Evolutionary conservation across 1,140 invertebrate genomes (phyloP).

Genomic region (Drosophila ambigua): DNA sequence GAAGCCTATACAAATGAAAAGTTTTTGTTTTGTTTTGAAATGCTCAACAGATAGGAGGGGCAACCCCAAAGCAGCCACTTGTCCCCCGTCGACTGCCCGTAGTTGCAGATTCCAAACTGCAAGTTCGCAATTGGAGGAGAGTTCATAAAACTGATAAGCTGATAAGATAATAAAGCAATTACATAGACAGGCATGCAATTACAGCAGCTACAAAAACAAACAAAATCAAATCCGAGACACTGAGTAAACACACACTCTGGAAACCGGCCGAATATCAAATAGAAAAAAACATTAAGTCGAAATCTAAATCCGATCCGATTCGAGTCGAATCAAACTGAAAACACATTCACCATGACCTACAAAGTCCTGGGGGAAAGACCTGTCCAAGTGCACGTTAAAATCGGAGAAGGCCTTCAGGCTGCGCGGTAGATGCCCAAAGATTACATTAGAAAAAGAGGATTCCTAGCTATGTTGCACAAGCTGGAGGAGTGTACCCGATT

Average conservation of each 20-base stretch:
- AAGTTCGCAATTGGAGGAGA: slow-evolving; percentile 29
- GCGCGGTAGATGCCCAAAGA: too few species aligned
- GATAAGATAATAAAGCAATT: slow-evolving; percentile 63
- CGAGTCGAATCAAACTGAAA: neutral
- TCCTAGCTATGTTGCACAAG: too few species aligned
- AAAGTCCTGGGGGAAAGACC: slow-evolving; percentile 32
- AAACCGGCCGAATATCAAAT: slow-evolving; percentile 1
- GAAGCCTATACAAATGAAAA: slow-evolving; percentile 22
- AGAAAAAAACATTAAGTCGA: slow-evolving; percentile 13
- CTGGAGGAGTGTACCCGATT: too few species aligned
- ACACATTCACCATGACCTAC: slow-evolving; percentile 66
- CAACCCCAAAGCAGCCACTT: slow-evolving; percentile 30
- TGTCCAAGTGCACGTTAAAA: slow-evolving; percentile 9
- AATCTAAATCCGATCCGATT: slow-evolving; percentile 11
- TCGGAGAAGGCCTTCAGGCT: neutral
- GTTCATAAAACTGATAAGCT: slow-evolving; percentile 56
- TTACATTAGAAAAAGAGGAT: too few species aligned
- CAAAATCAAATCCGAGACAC: slow-evolving; percentile 12
- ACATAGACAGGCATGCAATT: slow-evolving; percentile 54
- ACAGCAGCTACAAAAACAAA: slow-evolving; percentile 31
- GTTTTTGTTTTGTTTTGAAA: slow-evolving; percentile 4
- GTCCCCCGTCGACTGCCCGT: neutral
- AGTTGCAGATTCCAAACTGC: slow-evolving; percentile 17
- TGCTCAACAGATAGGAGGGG: slow-evolving; percentile 15
- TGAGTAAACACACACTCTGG: slow-evolving; percentile 1